These are phyloP conservation scores for Clitarchus hookeri DNA, from an alignment of 2,888 invertebrate species.

Conservation along the genomic window DNA sequence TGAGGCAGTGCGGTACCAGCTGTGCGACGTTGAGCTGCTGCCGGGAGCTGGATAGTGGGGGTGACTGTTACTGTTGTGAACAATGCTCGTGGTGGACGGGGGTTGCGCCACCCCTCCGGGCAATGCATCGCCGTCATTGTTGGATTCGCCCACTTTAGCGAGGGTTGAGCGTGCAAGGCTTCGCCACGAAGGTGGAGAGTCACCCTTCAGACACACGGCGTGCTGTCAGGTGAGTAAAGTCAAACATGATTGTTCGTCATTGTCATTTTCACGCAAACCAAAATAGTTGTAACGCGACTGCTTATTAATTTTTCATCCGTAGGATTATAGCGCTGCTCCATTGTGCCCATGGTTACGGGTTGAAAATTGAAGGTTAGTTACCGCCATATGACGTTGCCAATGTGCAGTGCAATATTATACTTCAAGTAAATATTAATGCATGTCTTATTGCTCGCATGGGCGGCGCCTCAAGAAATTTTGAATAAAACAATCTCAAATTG, in stretches of 20 bases:
- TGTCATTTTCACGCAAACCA: neutral
- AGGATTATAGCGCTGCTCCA: no score
- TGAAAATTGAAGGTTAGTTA: no score
- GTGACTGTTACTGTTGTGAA: neutral
- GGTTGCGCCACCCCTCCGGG: constrained; percentile 37
- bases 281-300: no score
- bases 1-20: neutral
- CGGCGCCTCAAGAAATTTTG: no score
- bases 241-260: neutral
- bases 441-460: no score
- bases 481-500: no score
- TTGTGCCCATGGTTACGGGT: no score
- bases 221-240: constrained; percentile 37
- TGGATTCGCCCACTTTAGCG: constrained; percentile 65
- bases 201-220: constrained; percentile 33
- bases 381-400: no score
- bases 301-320: no score
- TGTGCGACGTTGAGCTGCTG: neutral
- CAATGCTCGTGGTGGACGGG: constrained; percentile 38
- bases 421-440: no score
- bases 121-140: constrained; percentile 55
- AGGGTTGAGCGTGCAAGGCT: constrained; percentile 62
- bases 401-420: no score
- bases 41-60: neutral
- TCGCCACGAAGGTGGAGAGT: constrained; percentile 36